A percentile compares a stretch with the other conserved stretches of the same genome.
phyloP scores from a whole-genome alignment of 2,888 invertebrate genomes.

The Archips xylosteana region DNA sequence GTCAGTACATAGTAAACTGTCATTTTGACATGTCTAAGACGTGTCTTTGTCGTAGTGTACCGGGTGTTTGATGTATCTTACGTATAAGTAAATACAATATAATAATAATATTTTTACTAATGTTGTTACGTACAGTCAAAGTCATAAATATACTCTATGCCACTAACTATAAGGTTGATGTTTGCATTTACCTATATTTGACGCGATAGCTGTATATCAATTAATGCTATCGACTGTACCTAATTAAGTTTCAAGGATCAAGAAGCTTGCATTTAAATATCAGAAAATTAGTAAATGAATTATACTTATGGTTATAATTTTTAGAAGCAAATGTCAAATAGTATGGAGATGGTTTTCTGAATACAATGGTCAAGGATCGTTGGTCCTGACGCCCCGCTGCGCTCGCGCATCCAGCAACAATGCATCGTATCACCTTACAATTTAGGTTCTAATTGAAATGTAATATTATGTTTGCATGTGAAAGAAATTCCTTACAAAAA shows the following conservation, averaged over 20 bases:
- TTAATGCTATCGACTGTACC: too few species aligned
- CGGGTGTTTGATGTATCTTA: too few species aligned
- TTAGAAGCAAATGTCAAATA: slow-evolving; percentile 76
- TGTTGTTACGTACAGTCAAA: too few species aligned
- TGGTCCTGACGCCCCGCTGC: slow-evolving; percentile 71
- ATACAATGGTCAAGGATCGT: slow-evolving; percentile 74
- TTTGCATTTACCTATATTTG: too few species aligned
- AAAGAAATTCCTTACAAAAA: slow-evolving; percentile 58
- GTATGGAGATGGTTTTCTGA: slow-evolving; percentile 73
- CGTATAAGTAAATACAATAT: too few species aligned
- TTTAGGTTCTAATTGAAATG: slow-evolving; percentile 18
- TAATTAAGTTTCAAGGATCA: not conserved
- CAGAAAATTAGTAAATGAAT: slow-evolving; percentile 68
- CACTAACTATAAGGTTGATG: too few species aligned
- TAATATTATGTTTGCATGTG: not conserved
- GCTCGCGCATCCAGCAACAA: slow-evolving; percentile 62
- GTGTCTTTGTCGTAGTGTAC: too few species aligned
- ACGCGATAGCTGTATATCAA: too few species aligned
- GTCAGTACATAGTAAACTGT: too few species aligned
- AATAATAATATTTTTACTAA: too few species aligned
- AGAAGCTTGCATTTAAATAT: slow-evolving; percentile 39
- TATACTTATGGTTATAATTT: slow-evolving; percentile 78
- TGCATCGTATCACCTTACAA: not conserved
- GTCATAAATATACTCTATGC: too few species aligned
- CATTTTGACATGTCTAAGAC: too few species aligned